Conservation (phyloP, 2,888 invertebrate species). For the Ommatoiulus sabulosus region DNA sequence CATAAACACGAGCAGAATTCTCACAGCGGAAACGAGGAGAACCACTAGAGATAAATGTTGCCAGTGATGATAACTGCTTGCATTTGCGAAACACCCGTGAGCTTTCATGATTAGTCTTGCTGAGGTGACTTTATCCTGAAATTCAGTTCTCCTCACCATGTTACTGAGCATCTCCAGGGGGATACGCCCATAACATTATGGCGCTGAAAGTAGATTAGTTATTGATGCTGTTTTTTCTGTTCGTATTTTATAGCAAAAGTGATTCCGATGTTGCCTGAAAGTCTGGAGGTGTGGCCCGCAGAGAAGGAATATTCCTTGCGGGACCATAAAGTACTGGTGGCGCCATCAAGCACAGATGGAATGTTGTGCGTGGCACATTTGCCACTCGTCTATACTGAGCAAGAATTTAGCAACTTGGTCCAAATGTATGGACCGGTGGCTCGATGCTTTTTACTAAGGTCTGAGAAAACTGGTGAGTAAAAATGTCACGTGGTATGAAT, state of each 20-base stretch:
- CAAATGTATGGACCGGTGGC: conserved; percentile 69
- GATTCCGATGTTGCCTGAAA: conserved; percentile 51
- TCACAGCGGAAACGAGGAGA: neutral
- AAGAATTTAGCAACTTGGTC: conserved; percentile 69
- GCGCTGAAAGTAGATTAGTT: neutral
- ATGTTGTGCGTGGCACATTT: conserved; percentile 71
- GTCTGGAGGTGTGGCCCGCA: conserved; percentile 54
- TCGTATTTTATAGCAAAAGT: conserved; percentile 54
- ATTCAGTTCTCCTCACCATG: neutral
- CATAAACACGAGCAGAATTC: neutral
- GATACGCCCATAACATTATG: conserved; percentile 5
- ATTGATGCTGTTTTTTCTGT: conserved; percentile 17
- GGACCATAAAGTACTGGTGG: conserved; percentile 62
- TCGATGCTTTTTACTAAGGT: conserved; percentile 70
- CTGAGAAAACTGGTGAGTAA: conserved; percentile 68
- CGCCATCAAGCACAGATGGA: conserved; percentile 69
- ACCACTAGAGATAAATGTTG: conserved; percentile 15
- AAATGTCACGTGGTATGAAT: neutral
- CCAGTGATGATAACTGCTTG: conserved; percentile 5
- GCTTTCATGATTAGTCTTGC: conserved; percentile 54
- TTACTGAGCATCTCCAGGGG: conserved; percentile 7
- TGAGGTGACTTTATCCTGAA: conserved; percentile 38
- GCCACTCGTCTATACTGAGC: conserved; percentile 68
- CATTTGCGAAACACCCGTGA: neutral
- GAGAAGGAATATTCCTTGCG: conserved; percentile 10